Evolutionary conservation across 2,113 vertebrate genomes (phyloP).

Genomic region (Alaudala cheleensis): DNA sequence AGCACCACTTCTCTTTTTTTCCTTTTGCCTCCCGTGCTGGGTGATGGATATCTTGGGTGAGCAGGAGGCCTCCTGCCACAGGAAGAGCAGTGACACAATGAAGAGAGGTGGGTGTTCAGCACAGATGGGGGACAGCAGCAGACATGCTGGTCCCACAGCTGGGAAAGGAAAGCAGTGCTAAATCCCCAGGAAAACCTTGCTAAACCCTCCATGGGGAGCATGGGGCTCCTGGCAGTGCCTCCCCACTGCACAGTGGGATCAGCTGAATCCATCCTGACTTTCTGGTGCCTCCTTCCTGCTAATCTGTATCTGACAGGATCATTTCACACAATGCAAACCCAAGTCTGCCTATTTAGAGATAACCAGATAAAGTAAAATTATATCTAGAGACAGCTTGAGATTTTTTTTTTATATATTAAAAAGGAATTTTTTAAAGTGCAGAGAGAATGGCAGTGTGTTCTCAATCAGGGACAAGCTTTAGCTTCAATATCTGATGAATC

Average conservation of each 20-base stretch:
- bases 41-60: background rate
- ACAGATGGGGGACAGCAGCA: too few species aligned
- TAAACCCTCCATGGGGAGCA: background rate
- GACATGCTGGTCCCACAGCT: background rate
- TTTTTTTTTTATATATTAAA: background rate
- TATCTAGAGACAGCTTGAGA: background rate
- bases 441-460: background rate
- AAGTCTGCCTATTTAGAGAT: background rate
- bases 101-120: background rate
- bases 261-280: background rate
- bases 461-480: background rate
- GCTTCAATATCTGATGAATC: background rate
- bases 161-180: background rate
- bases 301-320: background rate
- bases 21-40: background rate
- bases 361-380: background rate
- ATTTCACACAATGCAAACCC: background rate
- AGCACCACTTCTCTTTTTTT: background rate
- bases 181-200: background rate
- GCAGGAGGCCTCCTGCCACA: background rate
- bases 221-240: accelerated
- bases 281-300: background rate
- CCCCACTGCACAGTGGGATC: background rate
- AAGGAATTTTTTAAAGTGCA: background rate
- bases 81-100: background rate